Conservation (phyloP, 2,113 vertebrate genomes). For the Crotalus tigris region DNA sequence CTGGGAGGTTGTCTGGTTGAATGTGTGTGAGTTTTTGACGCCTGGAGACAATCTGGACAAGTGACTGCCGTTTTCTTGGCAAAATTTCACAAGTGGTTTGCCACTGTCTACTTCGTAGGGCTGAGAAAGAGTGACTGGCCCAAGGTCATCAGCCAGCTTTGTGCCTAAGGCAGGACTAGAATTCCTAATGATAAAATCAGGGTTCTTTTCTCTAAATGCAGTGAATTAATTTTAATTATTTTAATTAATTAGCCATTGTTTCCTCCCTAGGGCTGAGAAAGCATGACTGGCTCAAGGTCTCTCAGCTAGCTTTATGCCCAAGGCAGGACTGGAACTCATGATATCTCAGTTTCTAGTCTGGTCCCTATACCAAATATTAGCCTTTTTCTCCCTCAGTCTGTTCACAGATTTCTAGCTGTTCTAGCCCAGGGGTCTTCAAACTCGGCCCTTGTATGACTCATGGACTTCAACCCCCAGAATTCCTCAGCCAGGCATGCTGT, state of each 20-base stretch:
- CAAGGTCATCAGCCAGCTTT: background rate
- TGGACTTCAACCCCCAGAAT: too few species aligned
- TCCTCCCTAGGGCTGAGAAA: background rate
- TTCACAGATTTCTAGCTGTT: background rate
- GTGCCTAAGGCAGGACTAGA: background rate
- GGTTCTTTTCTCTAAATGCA: background rate
- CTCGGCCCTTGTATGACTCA: too few species aligned
- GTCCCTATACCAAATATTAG: background rate
- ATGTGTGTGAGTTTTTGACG: background rate
- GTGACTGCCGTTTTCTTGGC: background rate
- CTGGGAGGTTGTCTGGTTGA: background rate
- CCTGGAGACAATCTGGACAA: background rate
- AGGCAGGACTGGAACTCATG: background rate
- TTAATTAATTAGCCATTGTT: background rate
- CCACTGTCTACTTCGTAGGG: background rate
- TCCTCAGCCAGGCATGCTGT: too few species aligned
- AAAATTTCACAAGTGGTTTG: background rate
- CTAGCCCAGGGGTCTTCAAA: background rate
- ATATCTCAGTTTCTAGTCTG: background rate
- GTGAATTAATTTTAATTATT: background rate
- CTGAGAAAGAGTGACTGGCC: background rate
- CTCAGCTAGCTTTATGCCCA: background rate
- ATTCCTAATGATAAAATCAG: background rate
- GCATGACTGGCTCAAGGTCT: background rate
- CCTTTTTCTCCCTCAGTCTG: background rate